Percentiles rank a stretch among this genome's conserved stretches.
Conservation (phyloP, 2,113 vertebrate species). For the Cephalopterus ornatus region DNA sequence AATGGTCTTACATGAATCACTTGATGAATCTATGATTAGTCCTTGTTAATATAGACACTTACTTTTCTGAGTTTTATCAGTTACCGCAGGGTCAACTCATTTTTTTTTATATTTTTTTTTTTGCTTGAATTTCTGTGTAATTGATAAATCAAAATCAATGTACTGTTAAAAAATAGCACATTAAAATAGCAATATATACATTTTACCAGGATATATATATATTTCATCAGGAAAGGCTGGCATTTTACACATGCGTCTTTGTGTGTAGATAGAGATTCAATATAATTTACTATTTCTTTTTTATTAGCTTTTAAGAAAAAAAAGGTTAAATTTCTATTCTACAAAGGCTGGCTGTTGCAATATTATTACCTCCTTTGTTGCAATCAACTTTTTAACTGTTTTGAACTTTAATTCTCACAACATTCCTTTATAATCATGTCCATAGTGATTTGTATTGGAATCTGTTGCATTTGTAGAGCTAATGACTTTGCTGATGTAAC, state of each 20-base stretch:
- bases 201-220: neutral
- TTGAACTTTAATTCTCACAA: neutral
- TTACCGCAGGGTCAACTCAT: accelerated
- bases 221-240: neutral
- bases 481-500: neutral
- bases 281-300: neutral
- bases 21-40: neutral
- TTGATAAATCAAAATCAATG: neutral
- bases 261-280: neutral
- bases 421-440: neutral
- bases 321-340: neutral
- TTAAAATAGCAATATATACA: neutral
- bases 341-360: neutral
- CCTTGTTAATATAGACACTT: neutral
- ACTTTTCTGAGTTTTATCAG: neutral
- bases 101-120: neutral
- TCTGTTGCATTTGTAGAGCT: neutral
- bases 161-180: neutral
- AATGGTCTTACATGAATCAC: neutral
- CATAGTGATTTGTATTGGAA: neutral
- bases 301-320: neutral
- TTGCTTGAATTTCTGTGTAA: neutral
- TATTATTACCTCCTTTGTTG: neutral
- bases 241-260: neutral
- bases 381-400: neutral